Conservation (phyloP, 1,140 invertebrate genomes). For the Spodoptera frugiperda region DNA sequence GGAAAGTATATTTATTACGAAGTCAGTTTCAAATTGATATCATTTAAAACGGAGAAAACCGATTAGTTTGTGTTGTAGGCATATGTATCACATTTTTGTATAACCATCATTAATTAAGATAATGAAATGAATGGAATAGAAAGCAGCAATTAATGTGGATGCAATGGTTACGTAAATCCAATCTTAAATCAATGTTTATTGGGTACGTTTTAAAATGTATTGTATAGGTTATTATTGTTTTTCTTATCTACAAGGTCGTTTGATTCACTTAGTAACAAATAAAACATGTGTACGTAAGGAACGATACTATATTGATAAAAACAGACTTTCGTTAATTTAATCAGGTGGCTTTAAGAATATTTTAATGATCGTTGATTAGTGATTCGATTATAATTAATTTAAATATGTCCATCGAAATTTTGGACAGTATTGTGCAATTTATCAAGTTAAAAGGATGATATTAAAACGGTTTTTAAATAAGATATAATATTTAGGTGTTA, state of each 20-base stretch:
- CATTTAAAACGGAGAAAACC: constrained; percentile 30
- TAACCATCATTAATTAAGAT: background rate
- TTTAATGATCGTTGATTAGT: background rate
- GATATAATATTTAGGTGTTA: too few relatives aligned
- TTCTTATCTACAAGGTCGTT: constrained; percentile 3
- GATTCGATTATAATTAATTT: too few relatives aligned
- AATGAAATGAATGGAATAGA: background rate
- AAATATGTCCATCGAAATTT: too few relatives aligned
- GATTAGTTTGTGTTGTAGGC: constrained; percentile 1
- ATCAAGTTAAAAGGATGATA: too few relatives aligned
- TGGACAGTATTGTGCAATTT: too few relatives aligned
- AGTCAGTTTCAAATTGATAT: constrained; percentile 8
- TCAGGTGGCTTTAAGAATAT: constrained; percentile 3
- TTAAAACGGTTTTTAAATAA: too few relatives aligned
- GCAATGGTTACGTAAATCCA: background rate
- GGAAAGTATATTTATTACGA: constrained; percentile 28
- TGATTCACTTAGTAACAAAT: constrained; percentile 2
- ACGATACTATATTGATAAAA: constrained; percentile 6
- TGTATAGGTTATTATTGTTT: background rate
- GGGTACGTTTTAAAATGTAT: background rate
- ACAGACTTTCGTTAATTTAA: constrained; percentile 21
- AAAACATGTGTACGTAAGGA: background rate
- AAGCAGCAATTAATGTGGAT: background rate
- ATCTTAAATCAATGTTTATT: background rate
- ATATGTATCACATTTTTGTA: background rate